Evolutionary conservation across 2,888 invertebrate genomes (phyloP).

Genomic region (Mesorhabditis spiculigera): DNA sequence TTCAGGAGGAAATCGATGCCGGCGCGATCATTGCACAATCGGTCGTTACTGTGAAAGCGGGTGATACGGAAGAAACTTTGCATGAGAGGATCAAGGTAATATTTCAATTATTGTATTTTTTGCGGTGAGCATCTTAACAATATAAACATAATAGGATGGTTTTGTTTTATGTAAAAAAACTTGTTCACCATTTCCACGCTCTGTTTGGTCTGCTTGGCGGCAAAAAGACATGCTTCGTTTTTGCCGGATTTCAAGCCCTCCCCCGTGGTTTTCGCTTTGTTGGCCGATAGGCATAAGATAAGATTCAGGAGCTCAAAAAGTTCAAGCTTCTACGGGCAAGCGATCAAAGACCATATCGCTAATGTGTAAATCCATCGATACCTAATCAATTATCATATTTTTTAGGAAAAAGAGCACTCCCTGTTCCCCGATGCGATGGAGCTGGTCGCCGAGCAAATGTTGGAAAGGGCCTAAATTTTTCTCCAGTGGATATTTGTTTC

Average conservation of each 20-base stretch:
- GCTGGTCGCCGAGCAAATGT: conserved; percentile 30
- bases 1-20: conserved; percentile 46
- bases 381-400: neutral
- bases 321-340: neutral
- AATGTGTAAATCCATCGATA: neutral
- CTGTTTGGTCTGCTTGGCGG: too few species aligned
- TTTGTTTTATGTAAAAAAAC: too few species aligned
- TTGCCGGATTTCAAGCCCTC: too few species aligned
- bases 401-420: conserved; percentile 30
- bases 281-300: too few species aligned
- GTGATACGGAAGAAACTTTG: conserved; percentile 36
- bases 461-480: conserved; percentile 13
- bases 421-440: conserved; percentile 49
- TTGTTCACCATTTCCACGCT: too few species aligned
- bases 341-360: neutral
- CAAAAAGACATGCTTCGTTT: too few species aligned
- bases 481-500: too few species aligned
- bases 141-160: too few species aligned
- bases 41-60: conserved; percentile 31
- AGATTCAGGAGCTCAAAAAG: too few species aligned
- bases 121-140: neutral
- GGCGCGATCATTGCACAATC: conserved; percentile 44
- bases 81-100: conserved; percentile 42
- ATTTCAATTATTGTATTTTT: neutral
- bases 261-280: too few species aligned